phyloP scores from a whole-genome alignment of 2,888 invertebrate genomes.

The Pyralis farinalis region DNA sequence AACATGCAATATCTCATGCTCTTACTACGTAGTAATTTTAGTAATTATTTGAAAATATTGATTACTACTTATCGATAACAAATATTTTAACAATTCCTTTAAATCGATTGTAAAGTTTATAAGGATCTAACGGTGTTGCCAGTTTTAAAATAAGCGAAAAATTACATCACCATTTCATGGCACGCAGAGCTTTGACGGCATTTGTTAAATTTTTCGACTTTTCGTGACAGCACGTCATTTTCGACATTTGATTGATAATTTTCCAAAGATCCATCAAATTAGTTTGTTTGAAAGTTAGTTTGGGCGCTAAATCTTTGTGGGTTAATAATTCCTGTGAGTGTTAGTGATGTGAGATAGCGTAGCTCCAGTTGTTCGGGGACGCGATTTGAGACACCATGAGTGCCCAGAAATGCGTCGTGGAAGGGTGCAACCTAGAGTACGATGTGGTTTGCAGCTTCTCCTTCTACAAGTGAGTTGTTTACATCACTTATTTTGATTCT shows the following conservation, averaged over 20 bases:
- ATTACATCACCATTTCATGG: slow-evolving; percentile 79
- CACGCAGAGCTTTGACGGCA: slow-evolving; percentile 62
- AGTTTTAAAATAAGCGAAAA: slow-evolving; percentile 41
- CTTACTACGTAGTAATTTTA: no score
- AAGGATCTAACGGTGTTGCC: slow-evolving; percentile 43
- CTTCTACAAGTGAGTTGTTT: slow-evolving; percentile 74
- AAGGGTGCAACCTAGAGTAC: slow-evolving; percentile 74
- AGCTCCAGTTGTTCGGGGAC: slow-evolving; percentile 36
- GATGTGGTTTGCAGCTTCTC: slow-evolving; percentile 78
- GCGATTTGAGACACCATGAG: slow-evolving; percentile 54
- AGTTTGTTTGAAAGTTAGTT: slow-evolving; percentile 79
- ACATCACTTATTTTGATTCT: slow-evolving; percentile 21
- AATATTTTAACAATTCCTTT: no score
- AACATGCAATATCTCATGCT: no score
- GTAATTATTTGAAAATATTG: no score
- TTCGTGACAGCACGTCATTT: slow-evolving; percentile 81
- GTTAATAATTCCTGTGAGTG: slow-evolving; percentile 45
- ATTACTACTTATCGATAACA: no score
- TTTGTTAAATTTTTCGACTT: slow-evolving; percentile 71
- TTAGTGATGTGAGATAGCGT: slow-evolving; percentile 65
- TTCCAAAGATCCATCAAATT: slow-evolving; percentile 78
- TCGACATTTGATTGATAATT: slow-evolving; percentile 81
- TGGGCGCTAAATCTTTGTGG: slow-evolving; percentile 73
- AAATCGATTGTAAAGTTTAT: no score
- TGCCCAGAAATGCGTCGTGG: slow-evolving; percentile 72